Evolutionary conservation across 1,140 invertebrate genomes (phyloP).

Genomic region (Meteorus sp.): DNA sequence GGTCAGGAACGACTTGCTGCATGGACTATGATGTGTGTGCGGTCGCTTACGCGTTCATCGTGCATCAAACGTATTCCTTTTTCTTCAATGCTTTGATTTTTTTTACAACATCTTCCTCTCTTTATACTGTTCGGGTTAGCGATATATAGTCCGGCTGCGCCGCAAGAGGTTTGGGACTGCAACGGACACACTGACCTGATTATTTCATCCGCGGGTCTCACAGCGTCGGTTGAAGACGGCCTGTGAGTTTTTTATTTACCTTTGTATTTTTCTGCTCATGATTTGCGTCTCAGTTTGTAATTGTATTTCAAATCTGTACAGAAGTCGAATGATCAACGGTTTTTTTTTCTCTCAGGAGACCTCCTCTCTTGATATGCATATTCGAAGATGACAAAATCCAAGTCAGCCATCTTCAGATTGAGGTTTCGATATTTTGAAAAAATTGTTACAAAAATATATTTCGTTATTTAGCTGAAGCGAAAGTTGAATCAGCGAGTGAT

Average conservation of each 20-base stretch:
- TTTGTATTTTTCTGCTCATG: too few species aligned
- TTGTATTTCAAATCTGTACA: too few species aligned
- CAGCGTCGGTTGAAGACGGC: slow-evolving; percentile 12
- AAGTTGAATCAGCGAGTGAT: neutral
- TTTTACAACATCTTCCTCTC: neutral
- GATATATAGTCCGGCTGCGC: neutral
- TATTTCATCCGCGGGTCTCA: slow-evolving; percentile 29
- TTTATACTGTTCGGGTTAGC: too few species aligned
- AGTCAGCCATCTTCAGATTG: neutral
- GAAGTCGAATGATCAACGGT: slow-evolving; percentile 23
- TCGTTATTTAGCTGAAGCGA: neutral
- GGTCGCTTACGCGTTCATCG: slow-evolving; percentile 30
- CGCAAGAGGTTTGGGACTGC: slow-evolving; percentile 12
- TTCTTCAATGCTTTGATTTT: slow-evolving; percentile 22
- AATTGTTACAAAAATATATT: neutral
- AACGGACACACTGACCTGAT: slow-evolving; percentile 34
- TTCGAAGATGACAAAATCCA: too few species aligned
- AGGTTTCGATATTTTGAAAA: neutral
- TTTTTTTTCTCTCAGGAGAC: too few species aligned
- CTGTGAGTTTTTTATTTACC: neutral
- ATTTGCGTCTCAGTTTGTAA: too few species aligned
- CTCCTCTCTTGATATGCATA: too few species aligned
- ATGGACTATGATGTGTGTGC: too few species aligned
- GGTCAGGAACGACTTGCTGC: neutral
- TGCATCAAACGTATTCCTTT: slow-evolving; percentile 29